Evolutionary conservation across 2,888 invertebrate species (phyloP).

Genomic region (Philereme transversata): DNA sequence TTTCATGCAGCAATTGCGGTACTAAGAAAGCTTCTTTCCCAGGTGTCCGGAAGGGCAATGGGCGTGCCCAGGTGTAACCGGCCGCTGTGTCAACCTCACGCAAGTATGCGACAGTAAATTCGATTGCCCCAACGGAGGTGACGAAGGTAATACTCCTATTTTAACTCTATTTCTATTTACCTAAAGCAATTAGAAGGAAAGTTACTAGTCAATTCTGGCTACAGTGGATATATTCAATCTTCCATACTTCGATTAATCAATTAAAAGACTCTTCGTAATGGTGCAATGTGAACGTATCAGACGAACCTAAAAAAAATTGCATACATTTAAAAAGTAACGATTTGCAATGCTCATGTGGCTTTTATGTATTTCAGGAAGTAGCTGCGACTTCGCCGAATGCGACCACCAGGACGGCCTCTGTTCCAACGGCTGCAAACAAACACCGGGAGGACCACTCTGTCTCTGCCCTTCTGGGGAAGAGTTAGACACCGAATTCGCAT

Average conservation of each 20-base stretch:
- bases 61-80: slow-evolving; percentile 93
- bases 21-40: slow-evolving; percentile 21
- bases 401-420: slow-evolving; percentile 90
- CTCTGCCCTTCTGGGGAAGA: slow-evolving; percentile 95
- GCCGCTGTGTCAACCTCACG: slow-evolving; percentile 92
- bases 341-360: background rate
- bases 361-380: slow-evolving; percentile 70
- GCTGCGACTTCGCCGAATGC: slow-evolving; percentile 93
- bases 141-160: slow-evolving; percentile 88
- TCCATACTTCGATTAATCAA: too few species aligned
- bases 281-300: too few species aligned
- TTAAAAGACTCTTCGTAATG: too few species aligned
- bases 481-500: slow-evolving; percentile 85
- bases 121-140: slow-evolving; percentile 97
- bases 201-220: too few species aligned
- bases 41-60: slow-evolving; percentile 91
- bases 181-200: background rate
- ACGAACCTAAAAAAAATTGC: too few species aligned
- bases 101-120: slow-evolving; percentile 94
- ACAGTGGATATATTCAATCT: too few species aligned
- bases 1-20: too few species aligned
- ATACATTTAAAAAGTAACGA: too few species aligned
- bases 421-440: slow-evolving; percentile 93
- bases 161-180: background rate
- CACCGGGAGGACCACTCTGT: slow-evolving; percentile 94